Evolutionary conservation across 2,888 invertebrate genomes (phyloP).

Genomic region (Silvanus unidentatus): DNA sequence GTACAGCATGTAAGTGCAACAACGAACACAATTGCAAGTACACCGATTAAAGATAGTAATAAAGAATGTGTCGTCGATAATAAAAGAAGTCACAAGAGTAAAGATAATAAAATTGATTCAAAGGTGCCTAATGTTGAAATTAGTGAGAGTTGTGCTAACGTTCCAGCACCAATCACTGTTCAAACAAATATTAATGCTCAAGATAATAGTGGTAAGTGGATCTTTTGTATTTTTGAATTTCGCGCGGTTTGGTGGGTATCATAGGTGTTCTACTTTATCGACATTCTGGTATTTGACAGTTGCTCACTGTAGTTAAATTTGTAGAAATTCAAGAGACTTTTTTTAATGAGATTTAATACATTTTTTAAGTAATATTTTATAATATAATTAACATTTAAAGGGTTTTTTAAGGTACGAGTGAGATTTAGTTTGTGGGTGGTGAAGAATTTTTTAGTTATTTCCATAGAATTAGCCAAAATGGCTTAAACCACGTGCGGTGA

Average conservation of each 20-base stretch:
- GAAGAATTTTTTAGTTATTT: too few relatives aligned
- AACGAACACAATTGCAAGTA: not conserved
- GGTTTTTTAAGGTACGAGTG: too few relatives aligned
- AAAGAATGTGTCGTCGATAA: slow-evolving; percentile 17
- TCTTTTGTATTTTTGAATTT: slow-evolving; percentile 3
- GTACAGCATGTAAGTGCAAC: not conserved
- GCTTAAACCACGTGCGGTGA: too few relatives aligned
- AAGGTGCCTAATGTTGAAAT: slow-evolving; percentile 19
- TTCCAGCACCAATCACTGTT: slow-evolving; percentile 1
- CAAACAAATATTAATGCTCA: slow-evolving; percentile 16
- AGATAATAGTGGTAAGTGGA: slow-evolving; percentile 16
- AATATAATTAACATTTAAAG: too few relatives aligned
- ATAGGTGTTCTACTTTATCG: not conserved
- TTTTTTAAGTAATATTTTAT: too few relatives aligned
- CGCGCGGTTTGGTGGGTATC: not conserved
- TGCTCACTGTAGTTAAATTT: not conserved
- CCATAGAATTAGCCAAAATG: too few relatives aligned
- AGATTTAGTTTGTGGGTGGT: too few relatives aligned
- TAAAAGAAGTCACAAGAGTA: slow-evolving; percentile 1
- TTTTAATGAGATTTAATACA: too few relatives aligned
- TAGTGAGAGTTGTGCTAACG: slow-evolving; percentile 12
- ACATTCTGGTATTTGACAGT: not conserved
- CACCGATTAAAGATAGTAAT: slow-evolving; percentile 18
- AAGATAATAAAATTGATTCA: slow-evolving; percentile 21
- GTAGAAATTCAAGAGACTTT: not conserved